Evolutionary conservation across 2,797 vertebrate species (phyloP), one percentile per base, ranked within the genome.

Genomic region (Chromobotia macracanthus): DNA sequence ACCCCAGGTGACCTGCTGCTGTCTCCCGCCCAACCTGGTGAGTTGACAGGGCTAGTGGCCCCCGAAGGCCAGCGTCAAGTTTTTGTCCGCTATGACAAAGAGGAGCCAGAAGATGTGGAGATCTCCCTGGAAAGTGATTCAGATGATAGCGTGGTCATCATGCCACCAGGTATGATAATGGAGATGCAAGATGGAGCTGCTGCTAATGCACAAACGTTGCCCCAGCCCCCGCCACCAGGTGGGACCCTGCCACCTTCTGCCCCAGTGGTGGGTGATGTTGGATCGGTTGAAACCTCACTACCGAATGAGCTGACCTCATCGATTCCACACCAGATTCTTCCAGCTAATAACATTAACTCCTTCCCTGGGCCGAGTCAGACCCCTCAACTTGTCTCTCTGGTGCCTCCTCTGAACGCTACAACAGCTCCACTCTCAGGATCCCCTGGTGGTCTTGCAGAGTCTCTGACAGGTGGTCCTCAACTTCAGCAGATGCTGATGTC

Each of bases 71-170:
- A 95, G 65, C 90, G 95, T 8, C 95, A 96, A 0, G 92, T 97
- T 21, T 97, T 97, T 53, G 91, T 97, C 1, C 96, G 96, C 75
- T 97, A 95, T 0, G 95, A 97, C 73, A 94, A 96, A 70, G 96
- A 97, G 82, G 96, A 97, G 48, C 87, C 92, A 0, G 95, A 96
- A 0, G 96, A 97, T 0, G 95, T 97, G 13, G 96, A 97, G 89
- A 97, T 97, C 72, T 97, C 96, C 2, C 84, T 97, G 82, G 96
- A 93, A 44, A 97, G 96, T 0, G 96, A 97, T 88, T 96, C 96
- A 0, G 96, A 97, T 0, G 96, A 97, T 89, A 96, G 96, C 0
- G 95, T 97, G 58, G 95, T 97, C 51, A 97, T 97, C 0, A 95
- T 97, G n/a, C 96, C 96, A 0, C 95, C 94, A 0, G 95, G 95